phyloP scores from a whole-genome alignment of 2,797 vertebrate genomes.

The Chloroceryle inda region DNA sequence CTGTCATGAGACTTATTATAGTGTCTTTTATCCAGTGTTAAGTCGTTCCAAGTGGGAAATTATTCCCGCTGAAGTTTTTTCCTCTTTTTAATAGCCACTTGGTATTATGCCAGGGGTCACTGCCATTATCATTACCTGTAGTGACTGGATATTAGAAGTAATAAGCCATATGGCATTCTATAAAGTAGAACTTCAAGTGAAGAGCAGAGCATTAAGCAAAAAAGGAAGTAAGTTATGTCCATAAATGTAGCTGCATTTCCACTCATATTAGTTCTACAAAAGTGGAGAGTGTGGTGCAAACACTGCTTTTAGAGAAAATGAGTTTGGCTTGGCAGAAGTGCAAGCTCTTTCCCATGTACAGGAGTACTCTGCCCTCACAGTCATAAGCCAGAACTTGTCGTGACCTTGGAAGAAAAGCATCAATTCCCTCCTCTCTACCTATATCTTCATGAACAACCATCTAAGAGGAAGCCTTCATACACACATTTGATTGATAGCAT shows the following conservation, averaged over 20 bases:
- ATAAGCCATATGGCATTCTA: not conserved
- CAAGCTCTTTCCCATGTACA: not conserved
- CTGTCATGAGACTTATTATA: not conserved
- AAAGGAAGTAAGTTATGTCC: not conserved
- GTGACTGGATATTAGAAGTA: not conserved
- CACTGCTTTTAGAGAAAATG: not conserved
- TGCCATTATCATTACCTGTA: not conserved
- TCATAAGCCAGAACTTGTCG: not conserved
- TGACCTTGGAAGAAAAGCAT: not conserved
- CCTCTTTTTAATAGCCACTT: conserved; percentile 1
- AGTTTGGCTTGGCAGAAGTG: not conserved
- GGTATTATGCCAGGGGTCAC: not conserved
- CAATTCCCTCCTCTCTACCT: not conserved
- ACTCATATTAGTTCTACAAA: not conserved
- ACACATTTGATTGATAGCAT: not conserved
- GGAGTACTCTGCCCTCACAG: not conserved
- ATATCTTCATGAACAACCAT: not conserved
- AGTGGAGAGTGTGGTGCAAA: not conserved
- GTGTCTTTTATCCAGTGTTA: not conserved
- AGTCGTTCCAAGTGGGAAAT: not conserved
- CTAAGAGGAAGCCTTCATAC: not conserved
- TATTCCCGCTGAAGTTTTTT: not conserved
- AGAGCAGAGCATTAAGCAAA: not conserved
- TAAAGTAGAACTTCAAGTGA: not conserved
- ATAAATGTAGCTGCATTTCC: not conserved